Base-by-base conservation (phyloP, 2,888 invertebrate species). In the Lymantria dispar region DNA sequence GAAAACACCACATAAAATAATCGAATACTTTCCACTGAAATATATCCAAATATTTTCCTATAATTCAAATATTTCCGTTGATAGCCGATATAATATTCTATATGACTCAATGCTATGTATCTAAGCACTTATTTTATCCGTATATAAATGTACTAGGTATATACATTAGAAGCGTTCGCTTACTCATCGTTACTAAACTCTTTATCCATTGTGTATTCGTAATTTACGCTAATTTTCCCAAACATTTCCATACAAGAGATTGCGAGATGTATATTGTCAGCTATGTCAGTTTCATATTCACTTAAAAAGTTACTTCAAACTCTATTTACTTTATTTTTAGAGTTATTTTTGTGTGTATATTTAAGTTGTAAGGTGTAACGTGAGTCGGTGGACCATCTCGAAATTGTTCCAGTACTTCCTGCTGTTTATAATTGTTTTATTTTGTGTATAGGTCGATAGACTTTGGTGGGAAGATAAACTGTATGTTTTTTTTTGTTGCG, bases 331-430 rank as follows among this genome's bases (percentile, higher is more conserved):
- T 15, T 7, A 10, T 11, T 9, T 1, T 29, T 43, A 43, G 33
- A 33, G 22, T 36, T 33, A n/a, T 47, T 14, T 43, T 43, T 58
- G 52, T 13, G 7, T 30, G 33, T 33, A 10, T 33, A 10, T 8
- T 33, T 10, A 33, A 8, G 33, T 10, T 33, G 33, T 33, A 33
- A 33, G 69, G 60, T 73, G 45, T 2, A 54, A 54, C 58, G 73
- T 64, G 70, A 76, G 63, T 74, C 74, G 82, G 72, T 83, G 78
- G 75, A 82, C 80, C 83, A 75, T 80, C 83, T 83, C 83, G 74
- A 74, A 76, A 77, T 76, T 61, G 72, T 79, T 79, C 70, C 72
- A 73, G 72, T 60, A 60, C 61, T 71, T 81, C 79, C 80, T 78
- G 72, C 66, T 72, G 70, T 80, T 77, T 77, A 72, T 77, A 62